Percentiles rank a stretch among this genome's conserved stretches.
Evolutionary conservation across 2,888 invertebrate species (phyloP).

Genomic region (Agrochola circellaris): DNA sequence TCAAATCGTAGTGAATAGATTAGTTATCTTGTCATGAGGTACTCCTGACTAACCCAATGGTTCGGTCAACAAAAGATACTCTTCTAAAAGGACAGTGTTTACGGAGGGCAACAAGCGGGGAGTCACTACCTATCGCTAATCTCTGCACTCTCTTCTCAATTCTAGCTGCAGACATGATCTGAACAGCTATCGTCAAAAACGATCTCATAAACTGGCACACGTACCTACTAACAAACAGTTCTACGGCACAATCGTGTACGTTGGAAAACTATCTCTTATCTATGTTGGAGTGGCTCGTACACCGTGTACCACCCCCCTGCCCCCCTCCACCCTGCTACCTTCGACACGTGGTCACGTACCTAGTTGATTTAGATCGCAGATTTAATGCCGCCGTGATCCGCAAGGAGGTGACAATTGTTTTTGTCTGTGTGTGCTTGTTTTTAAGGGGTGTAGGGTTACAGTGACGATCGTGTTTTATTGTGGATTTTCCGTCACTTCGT

Average conservation of each 20-base stretch:
- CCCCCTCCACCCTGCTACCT: neutral
- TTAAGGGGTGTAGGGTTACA: neutral
- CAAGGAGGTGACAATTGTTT: conserved; percentile 44
- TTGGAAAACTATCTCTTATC: conserved; percentile 45
- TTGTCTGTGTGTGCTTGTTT: conserved; percentile 12
- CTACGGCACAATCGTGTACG: conserved; percentile 19
- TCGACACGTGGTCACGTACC: conserved; percentile 41
- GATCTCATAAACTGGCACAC: conserved; percentile 36
- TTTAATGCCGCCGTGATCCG: conserved; percentile 40
- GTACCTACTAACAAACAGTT: conserved; percentile 34
- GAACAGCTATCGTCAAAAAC: conserved; percentile 21
- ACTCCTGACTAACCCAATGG: neutral
- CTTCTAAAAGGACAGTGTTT: neutral
- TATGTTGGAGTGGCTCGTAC: conserved; percentile 22
- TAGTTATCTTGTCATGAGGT: neutral
- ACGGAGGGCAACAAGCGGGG: neutral
- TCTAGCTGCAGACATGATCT: neutral
- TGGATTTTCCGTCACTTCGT: too few species aligned
- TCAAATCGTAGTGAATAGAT: neutral
- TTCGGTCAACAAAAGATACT: neutral
- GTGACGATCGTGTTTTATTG: conserved; percentile 9
- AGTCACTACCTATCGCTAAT: neutral
- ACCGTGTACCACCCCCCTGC: neutral
- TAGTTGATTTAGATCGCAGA: conserved; percentile 53
- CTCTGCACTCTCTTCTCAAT: neutral